These are phyloP conservation scores for Phalloptychus januarius DNA, from an alignment of 2,797 vertebrate species.

Conservation along the genomic window DNA sequence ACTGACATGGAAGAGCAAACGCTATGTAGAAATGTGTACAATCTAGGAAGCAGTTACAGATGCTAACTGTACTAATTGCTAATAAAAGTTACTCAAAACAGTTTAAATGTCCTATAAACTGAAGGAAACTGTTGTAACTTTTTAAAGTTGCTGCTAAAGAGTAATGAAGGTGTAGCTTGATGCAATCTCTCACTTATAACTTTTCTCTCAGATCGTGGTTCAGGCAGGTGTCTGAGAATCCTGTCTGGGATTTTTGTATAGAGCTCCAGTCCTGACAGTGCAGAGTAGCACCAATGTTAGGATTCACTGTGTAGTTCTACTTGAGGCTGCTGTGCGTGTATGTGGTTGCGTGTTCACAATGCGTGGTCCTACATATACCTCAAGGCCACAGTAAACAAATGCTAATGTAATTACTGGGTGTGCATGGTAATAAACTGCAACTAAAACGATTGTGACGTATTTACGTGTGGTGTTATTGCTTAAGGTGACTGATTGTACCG, in stretches of 20 bases:
- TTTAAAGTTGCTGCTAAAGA: not conserved
- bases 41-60: too few relatives aligned
- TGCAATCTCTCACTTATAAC: not conserved
- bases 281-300: slow-evolving; percentile 24
- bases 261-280: slow-evolving; percentile 23
- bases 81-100: too few relatives aligned
- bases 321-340: slow-evolving; percentile 3
- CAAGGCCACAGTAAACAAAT: slow-evolving; percentile 81
- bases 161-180: not conserved
- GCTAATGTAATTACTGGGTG: slow-evolving; percentile 80
- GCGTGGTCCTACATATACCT: slow-evolving; percentile 68
- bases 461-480: slow-evolving; percentile 58
- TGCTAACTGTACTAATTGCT: too few relatives aligned
- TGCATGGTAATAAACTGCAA: slow-evolving; percentile 82
- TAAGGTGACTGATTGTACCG: slow-evolving; percentile 45
- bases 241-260: not conserved
- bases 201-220: not conserved
- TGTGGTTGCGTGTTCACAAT: slow-evolving; percentile 33
- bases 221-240: not conserved
- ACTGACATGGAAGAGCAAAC: too few relatives aligned
- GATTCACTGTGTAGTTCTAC: slow-evolving; percentile 47
- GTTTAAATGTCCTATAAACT: not conserved
- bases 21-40: too few relatives aligned
- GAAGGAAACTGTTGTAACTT: not conserved
- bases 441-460: slow-evolving; percentile 77